Conservation (phyloP, 2,113 vertebrate species). For the Physeter macrocephalus region DNA sequence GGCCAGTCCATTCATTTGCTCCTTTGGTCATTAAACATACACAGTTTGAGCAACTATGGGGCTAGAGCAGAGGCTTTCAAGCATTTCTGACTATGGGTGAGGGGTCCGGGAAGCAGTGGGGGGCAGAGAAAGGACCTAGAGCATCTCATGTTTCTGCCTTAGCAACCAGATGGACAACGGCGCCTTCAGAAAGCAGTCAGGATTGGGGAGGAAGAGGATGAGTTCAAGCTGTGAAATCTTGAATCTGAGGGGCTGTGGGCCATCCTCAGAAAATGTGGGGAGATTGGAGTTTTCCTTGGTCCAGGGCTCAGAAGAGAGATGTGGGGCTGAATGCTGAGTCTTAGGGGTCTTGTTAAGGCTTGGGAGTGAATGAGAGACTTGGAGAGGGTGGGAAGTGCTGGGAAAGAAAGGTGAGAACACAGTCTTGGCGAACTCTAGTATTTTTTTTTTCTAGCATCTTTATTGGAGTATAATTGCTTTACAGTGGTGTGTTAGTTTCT, state of each 20-base stretch:
- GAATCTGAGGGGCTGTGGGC: background rate
- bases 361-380: background rate
- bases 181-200: background rate
- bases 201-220: too few relatives aligned
- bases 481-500: too few relatives aligned
- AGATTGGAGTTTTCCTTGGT: background rate
- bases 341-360: background rate
- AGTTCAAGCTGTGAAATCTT: too few relatives aligned
- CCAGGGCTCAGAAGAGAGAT: background rate
- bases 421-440: rapidly evolving
- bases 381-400: too few relatives aligned
- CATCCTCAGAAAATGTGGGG: background rate
- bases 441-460: background rate
- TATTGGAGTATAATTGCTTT: too few relatives aligned
- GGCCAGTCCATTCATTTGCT: background rate
- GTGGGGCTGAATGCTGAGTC: background rate
- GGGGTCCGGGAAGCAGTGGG: background rate
- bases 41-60: background rate
- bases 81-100: background rate
- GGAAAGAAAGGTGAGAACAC: background rate
- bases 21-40: background rate
- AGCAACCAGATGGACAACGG: background rate
- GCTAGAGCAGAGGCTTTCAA: background rate
- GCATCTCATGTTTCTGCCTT: background rate
- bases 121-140: background rate